A percentile compares a stretch with the other conserved stretches of the same genome.
Evolutionary conservation across 2,888 invertebrate genomes (phyloP).

Genomic region (Eupithecia pulchellata): DNA sequence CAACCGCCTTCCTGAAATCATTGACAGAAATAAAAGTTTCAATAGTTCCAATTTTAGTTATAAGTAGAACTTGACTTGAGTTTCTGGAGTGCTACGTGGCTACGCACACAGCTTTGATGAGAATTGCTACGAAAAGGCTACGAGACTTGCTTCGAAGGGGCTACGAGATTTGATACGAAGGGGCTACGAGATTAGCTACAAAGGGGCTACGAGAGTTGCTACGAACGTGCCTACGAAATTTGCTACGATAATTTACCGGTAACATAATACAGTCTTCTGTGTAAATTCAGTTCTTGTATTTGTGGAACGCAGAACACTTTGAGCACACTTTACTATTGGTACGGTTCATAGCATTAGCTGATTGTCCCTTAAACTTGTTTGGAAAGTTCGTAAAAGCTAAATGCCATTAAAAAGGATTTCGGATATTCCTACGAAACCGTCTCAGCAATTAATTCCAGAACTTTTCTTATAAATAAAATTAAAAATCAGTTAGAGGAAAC

Average conservation of each 20-base stretch:
- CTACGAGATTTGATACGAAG: background rate
- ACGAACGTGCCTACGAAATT: background rate
- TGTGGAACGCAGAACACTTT: background rate
- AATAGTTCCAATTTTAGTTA: background rate
- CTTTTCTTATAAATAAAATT: background rate
- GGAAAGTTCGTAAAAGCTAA: no score
- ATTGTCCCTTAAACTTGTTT: background rate
- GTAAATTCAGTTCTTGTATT: background rate
- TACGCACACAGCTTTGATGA: background rate
- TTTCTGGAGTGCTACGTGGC: conserved; percentile 9
- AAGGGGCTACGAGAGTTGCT: conserved; percentile 1
- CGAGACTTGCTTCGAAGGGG: background rate
- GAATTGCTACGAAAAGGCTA: background rate
- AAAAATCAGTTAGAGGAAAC: background rate
- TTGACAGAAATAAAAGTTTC: background rate
- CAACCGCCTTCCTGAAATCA: background rate
- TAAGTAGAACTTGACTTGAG: conserved; percentile 8
- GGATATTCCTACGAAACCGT: background rate
- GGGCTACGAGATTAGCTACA: conserved; percentile 1
- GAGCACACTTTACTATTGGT: background rate
- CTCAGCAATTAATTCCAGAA: background rate
- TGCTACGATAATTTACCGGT: background rate
- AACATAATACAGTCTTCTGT: background rate
- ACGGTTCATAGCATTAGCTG: background rate
- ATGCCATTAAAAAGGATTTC: background rate